A percentile compares a stretch with the other conserved stretches of the same genome.
phyloP scores from a whole-genome alignment of 2,113 vertebrate genomes.

The Charina bottae region DNA sequence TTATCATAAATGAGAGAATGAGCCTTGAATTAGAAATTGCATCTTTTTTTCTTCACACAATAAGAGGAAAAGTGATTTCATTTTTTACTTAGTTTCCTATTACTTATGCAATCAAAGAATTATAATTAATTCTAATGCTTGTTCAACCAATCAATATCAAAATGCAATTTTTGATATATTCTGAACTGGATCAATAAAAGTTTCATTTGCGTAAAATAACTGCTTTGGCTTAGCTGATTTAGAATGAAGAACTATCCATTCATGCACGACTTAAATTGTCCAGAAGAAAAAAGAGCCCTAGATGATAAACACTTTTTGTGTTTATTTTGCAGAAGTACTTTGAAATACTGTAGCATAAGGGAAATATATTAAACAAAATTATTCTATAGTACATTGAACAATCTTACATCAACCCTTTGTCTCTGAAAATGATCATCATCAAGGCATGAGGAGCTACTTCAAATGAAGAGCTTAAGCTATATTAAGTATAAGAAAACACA shows the following conservation, averaged over 20 bases:
- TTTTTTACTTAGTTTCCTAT: background rate
- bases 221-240: too few species aligned
- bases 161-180: background rate
- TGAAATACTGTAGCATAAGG: background rate
- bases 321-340: background rate
- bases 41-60: background rate
- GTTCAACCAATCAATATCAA: background rate
- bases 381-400: background rate
- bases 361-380: background rate
- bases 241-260: background rate
- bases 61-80: background rate
- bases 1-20: background rate
- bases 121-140: background rate
- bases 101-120: background rate
- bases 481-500: background rate
- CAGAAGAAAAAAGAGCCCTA: too few species aligned
- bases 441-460: background rate
- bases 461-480: background rate
- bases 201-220: background rate
- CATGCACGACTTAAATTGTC: background rate
- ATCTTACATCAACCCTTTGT: background rate
- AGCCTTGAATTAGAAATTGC: background rate
- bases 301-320: background rate
- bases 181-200: background rate
- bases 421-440: background rate